Conservation (phyloP, 2,888 invertebrate genomes). For the Pseudococcus viburni region DNA sequence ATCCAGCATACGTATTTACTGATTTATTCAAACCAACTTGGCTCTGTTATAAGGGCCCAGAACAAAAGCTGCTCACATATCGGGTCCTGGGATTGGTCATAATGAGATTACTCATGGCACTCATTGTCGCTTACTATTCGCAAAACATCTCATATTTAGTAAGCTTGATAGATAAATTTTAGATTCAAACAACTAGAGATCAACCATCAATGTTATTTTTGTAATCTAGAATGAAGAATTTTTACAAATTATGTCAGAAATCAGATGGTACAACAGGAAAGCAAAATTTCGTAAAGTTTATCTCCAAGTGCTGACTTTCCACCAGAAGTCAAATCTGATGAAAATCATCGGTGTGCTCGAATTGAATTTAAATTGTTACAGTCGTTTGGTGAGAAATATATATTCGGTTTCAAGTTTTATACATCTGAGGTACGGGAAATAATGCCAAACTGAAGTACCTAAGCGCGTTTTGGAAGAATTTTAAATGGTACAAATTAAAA, state of each 20-base stretch:
- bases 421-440: background rate
- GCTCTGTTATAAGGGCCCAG: background rate
- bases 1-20: background rate
- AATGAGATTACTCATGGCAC: background rate
- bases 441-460: background rate
- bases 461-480: no score
- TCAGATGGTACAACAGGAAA: background rate
- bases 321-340: background rate
- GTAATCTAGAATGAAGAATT: background rate
- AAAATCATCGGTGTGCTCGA: background rate
- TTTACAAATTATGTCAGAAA: background rate
- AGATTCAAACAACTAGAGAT: background rate
- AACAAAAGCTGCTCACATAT: background rate
- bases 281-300: background rate
- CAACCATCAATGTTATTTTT: no score
- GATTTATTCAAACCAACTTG: background rate
- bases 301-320: background rate
- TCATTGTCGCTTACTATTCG: background rate
- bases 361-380: background rate
- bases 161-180: background rate
- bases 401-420: background rate
- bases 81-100: background rate
- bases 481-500: no score
- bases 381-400: background rate
- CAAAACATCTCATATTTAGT: background rate